Percentiles rank a stretch among this genome's conserved stretches.
Evolutionary conservation across 2,888 invertebrate genomes (phyloP).

Genomic region (Coremacera marginata): DNA sequence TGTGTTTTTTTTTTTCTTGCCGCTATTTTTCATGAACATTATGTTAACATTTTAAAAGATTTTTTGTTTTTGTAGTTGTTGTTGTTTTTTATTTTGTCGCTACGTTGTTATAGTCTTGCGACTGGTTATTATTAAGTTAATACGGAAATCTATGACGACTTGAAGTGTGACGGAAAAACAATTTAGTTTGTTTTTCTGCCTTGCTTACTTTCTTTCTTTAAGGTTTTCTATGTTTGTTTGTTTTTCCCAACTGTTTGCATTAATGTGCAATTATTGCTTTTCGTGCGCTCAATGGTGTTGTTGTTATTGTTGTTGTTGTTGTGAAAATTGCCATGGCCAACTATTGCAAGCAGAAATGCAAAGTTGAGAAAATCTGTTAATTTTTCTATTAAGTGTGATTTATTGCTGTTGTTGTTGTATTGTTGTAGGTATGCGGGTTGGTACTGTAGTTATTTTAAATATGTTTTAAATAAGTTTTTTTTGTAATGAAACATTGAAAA

Average conservation of each 20-base stretch:
- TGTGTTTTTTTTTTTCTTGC: neutral
- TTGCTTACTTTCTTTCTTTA: neutral
- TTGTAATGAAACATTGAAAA: too few relatives aligned
- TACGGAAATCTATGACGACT: constrained; percentile 59
- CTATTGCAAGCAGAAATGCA: neutral
- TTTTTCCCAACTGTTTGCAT: neutral
- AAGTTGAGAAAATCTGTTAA: neutral
- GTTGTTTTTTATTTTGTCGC: neutral
- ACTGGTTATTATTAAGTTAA: constrained; percentile 43
- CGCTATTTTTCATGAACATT: neutral
- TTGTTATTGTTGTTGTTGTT: constrained; percentile 3
- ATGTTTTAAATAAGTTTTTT: too few relatives aligned
- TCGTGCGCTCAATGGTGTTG: neutral
- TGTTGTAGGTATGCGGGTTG: too few relatives aligned
- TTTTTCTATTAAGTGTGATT: neutral
- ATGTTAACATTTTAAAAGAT: neutral
- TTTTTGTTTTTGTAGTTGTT: neutral
- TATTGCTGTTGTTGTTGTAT: neutral
- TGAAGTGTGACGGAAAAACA: constrained; percentile 57
- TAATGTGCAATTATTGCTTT: neutral
- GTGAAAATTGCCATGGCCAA: neutral
- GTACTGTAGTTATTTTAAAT: too few relatives aligned
- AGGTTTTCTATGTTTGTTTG: neutral
- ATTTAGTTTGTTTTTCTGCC: constrained; percentile 6
- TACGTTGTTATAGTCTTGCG: neutral